A percentile compares a stretch with the other conserved stretches of the same genome.
These are phyloP conservation scores for Drosophila eugracilis DNA, from an alignment of 1,140 invertebrate genomes.

Conservation along the genomic window DNA sequence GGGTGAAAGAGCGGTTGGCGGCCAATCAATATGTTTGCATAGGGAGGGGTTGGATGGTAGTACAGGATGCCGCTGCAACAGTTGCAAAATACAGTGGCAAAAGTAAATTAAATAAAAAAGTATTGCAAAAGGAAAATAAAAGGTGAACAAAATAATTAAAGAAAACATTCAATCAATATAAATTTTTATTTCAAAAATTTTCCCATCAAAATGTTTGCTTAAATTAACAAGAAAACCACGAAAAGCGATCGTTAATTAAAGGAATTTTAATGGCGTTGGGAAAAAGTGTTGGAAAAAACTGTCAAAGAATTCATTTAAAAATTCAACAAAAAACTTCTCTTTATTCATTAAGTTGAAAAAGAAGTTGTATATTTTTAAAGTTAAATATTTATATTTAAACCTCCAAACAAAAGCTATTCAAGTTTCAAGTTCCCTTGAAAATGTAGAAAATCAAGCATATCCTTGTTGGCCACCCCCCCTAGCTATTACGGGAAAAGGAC, in stretches of 20 bases:
- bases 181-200: too few species aligned
- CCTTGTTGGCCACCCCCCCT: too few species aligned
- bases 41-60: slow-evolving; percentile 5
- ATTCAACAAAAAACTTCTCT: slow-evolving; percentile 7
- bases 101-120: slow-evolving; percentile 5
- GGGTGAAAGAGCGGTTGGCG: slow-evolving; percentile 28
- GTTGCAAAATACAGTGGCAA: slow-evolving; percentile 8
- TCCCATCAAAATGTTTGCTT: neutral
- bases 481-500: too few species aligned
- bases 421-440: too few species aligned
- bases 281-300: too few species aligned
- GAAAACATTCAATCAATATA: neutral
- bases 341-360: too few species aligned
- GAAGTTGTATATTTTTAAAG: too few species aligned
- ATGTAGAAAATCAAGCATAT: too few species aligned
- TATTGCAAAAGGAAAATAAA: neutral
- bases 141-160: neutral
- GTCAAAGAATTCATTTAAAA: slow-evolving; percentile 13
- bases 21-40: slow-evolving; percentile 40
- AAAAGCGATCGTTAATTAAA: neutral
- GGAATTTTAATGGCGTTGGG: neutral
- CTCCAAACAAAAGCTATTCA: too few species aligned
- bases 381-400: too few species aligned
- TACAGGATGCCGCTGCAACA: slow-evolving; percentile 14
- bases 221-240: neutral